Evolutionary conservation across 2,113 vertebrate genomes (phyloP).

Genomic region (Paralichthys olivaceus): DNA sequence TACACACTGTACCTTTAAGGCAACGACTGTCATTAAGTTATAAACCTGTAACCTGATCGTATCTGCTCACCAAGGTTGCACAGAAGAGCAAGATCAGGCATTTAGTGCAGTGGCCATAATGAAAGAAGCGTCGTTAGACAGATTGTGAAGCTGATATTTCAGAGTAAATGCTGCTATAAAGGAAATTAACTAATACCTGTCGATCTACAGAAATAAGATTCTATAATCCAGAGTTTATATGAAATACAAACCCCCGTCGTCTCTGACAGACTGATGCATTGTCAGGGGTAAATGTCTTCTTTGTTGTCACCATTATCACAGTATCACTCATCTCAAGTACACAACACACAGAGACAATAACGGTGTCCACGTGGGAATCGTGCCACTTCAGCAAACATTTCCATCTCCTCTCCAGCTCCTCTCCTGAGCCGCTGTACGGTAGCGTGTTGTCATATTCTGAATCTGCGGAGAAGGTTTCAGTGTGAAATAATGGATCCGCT

Average conservation of each 20-base stretch:
- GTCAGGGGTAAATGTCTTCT: background rate
- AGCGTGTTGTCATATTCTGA: background rate
- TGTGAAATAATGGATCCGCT: constrained; percentile 3
- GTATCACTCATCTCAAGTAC: background rate
- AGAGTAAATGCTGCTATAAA: background rate
- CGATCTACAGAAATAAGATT: background rate
- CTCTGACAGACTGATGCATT: background rate
- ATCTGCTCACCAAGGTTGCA: too few species aligned
- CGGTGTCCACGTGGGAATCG: background rate
- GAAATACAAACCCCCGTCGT: background rate
- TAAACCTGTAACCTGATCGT: too few species aligned
- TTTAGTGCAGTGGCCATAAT: too few species aligned
- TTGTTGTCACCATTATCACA: background rate
- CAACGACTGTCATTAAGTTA: too few species aligned
- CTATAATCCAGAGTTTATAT: background rate
- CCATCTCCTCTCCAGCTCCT: background rate
- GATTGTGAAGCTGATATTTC: too few species aligned
- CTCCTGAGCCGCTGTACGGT: background rate
- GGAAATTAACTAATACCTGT: too few species aligned
- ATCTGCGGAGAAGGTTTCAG: constrained; percentile 2
- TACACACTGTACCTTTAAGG: too few species aligned
- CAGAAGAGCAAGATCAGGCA: too few species aligned
- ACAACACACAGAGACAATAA: background rate
- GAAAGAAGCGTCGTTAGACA: too few species aligned
- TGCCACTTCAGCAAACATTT: constrained; percentile 11